These are phyloP conservation scores for Circaetus gallicus DNA, from an alignment of 2,113 vertebrate species.

Conservation along the genomic window DNA sequence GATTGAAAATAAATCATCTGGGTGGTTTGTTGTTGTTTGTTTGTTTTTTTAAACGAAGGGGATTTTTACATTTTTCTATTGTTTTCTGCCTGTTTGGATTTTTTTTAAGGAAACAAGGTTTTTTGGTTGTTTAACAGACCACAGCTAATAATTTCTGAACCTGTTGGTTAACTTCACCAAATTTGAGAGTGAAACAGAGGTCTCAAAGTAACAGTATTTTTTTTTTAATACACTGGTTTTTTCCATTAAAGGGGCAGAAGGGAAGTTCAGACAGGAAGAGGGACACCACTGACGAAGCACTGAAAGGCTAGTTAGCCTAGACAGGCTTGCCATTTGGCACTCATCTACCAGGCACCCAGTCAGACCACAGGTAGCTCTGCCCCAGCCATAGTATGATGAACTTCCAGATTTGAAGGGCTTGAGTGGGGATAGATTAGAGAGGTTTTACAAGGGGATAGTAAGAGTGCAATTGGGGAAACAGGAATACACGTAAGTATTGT, in stretches of 20 bases:
- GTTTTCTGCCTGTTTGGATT: background rate
- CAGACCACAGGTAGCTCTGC: background rate
- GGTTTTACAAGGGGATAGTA: background rate
- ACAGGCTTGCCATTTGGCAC: background rate
- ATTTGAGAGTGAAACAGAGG: background rate
- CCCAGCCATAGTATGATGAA: background rate
- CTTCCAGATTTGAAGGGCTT: background rate
- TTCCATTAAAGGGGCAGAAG: background rate
- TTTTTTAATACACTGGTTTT: background rate
- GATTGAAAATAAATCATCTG: background rate
- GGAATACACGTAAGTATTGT: background rate
- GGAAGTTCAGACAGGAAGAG: background rate
- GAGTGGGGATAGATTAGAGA: background rate
- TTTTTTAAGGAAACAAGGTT: background rate
- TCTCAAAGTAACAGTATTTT: background rate
- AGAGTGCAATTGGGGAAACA: background rate
- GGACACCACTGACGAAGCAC: background rate
- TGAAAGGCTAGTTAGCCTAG: background rate
- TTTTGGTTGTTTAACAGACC: background rate
- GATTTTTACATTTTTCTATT: background rate
- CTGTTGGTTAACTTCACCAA: background rate
- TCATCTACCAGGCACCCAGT: background rate
- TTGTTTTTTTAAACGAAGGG: background rate
- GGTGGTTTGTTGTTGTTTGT: background rate
- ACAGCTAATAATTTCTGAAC: background rate